These are phyloP conservation scores for Myopa tessellatipennis DNA, from an alignment of 2,888 invertebrate genomes.

Conservation along the genomic window DNA sequence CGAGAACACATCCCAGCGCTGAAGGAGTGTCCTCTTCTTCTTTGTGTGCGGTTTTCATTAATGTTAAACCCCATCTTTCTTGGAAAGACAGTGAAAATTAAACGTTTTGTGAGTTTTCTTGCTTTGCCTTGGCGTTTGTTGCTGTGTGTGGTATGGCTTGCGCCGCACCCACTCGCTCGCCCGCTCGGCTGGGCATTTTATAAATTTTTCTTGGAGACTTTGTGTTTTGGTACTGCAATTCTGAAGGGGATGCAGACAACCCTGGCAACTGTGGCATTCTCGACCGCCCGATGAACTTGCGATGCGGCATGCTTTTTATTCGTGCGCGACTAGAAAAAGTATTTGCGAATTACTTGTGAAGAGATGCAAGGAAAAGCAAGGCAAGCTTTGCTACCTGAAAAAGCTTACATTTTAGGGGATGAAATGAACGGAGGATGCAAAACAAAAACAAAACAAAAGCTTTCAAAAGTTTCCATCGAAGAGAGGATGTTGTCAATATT, in stretches of 20 bases:
- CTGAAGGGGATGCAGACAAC: conserved; percentile 41
- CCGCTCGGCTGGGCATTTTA: neutral
- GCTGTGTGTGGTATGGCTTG: conserved; percentile 6
- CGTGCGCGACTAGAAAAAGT: neutral
- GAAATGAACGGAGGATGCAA: no score
- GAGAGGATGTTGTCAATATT: neutral
- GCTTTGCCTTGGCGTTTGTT: conserved; percentile 2
- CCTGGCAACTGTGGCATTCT: conserved; percentile 40
- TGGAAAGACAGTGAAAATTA: conserved; percentile 30
- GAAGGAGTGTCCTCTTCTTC: neutral
- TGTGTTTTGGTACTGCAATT: conserved; percentile 40
- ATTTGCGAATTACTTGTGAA: neutral
- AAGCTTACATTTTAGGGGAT: no score
- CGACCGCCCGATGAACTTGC: conserved; percentile 31
- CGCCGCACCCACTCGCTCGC: neutral
- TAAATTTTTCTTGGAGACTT: conserved; percentile 17
- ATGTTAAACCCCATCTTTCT: conserved; percentile 24
- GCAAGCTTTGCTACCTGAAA: no score
- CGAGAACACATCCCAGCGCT: conserved; percentile 11
- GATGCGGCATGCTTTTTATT: neutral
- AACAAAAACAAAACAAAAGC: neutral
- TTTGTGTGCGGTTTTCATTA: neutral
- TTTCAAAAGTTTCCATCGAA: neutral
- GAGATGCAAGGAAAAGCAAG: no score
- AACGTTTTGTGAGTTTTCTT: conserved; percentile 22